phyloP scores from a whole-genome alignment of 2,113 vertebrate genomes.

The Python bivittatus region DNA sequence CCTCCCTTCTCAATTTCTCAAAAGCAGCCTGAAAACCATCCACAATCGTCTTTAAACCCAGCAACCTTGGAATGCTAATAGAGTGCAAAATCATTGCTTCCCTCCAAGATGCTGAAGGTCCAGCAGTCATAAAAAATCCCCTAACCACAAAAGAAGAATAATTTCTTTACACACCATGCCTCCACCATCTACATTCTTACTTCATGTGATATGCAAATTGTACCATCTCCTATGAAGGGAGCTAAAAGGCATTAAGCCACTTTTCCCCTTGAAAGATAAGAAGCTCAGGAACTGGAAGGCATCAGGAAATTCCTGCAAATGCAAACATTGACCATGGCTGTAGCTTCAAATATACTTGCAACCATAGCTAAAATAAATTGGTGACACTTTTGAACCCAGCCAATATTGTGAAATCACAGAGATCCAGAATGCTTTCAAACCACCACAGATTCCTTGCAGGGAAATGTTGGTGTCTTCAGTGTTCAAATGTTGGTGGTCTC shows the following conservation, averaged over 20 bases:
- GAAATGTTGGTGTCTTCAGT: not conserved
- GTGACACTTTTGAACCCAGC: not conserved
- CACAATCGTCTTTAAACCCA: not conserved
- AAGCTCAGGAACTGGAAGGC: not conserved
- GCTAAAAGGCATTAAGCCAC: not conserved
- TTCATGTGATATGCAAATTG: not conserved
- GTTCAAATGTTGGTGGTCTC: no score
- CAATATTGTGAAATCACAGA: not conserved
- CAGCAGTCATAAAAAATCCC: not conserved
- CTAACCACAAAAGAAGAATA: not conserved
- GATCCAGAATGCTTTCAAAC: not conserved
- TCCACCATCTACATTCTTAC: not conserved
- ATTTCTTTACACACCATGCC: not conserved
- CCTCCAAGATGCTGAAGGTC: not conserved
- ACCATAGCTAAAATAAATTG: not conserved
- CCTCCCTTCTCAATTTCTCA: not conserved
- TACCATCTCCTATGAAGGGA: not conserved
- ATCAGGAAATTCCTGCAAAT: not conserved
- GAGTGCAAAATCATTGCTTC: not conserved
- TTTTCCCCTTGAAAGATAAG: not conserved
- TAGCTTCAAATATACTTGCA: not conserved
- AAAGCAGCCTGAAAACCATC: not conserved
- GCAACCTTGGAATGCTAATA: not conserved
- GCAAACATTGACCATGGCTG: not conserved
- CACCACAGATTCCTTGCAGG: not conserved